Conservation (phyloP, 2,797 vertebrate genomes). For the Acrocephalus scirpaceus region DNA sequence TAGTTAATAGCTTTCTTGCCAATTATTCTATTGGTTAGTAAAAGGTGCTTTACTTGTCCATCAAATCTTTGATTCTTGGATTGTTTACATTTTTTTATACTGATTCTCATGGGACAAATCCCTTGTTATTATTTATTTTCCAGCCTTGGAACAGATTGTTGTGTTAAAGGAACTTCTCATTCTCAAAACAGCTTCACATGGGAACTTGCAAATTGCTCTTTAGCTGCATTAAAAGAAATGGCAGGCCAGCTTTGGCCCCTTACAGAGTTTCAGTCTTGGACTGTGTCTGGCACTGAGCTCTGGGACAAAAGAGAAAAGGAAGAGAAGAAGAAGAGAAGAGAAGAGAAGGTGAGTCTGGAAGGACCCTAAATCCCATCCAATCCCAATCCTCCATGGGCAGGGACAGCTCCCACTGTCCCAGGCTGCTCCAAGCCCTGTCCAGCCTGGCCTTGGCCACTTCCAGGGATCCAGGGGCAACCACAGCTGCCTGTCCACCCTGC, state of each 20-base stretch:
- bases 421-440: not conserved
- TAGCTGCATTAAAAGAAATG: not conserved
- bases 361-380: not conserved
- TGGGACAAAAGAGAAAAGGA: no score
- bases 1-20: not conserved
- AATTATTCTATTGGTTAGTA: not conserved
- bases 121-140: not conserved
- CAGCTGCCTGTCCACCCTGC: not conserved
- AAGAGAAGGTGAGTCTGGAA: no score
- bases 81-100: not conserved
- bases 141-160: not conserved
- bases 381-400: not conserved
- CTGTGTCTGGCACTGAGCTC: not conserved
- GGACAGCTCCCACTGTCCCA: accelerated
- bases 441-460: accelerated
- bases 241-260: not conserved
- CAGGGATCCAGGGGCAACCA: not conserved
- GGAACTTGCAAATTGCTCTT: not conserved
- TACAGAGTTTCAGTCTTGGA: not conserved
- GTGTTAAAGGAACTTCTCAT: not conserved
- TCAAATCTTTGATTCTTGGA: not conserved
- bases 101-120: not conserved
- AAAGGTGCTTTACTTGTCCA: not conserved
- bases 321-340: no score
- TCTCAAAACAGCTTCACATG: not conserved